Base-by-base conservation (phyloP, 2,797 vertebrate genomes). In the Melanotaenia trifasciata region DNA sequence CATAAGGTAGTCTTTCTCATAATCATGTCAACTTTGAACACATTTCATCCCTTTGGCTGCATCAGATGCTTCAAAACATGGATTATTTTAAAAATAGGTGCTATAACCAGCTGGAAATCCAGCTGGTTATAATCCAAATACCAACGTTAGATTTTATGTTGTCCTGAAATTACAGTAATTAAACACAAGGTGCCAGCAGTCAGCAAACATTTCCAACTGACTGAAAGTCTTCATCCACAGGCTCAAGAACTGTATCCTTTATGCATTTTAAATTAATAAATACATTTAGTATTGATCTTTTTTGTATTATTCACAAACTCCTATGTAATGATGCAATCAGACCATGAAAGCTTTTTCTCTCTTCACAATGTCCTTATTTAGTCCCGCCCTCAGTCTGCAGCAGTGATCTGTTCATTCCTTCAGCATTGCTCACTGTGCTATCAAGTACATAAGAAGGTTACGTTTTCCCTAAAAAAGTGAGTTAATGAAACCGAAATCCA, bases 361-460 rank as follows among this genome's bases (percentile, higher is more conserved):
- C 56, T 63, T 61, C 45, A 77, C 64, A 61, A 79, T 72, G 28
- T 79, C 74, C 80, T 84, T 78, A 74, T 87, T 87, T 81, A 80
- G 83, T 79, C 78, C 76, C 68, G 5, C 64, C 74, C 72, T 66
- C 64, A 33, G 73, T 79, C 64, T 60, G 71, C 6, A 1, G 62
- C 53, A 40, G 64, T 18, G 63, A 67, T 61, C 33, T 72, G 43
- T 62, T 90, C 74, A 78, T 86, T 84, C 78, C 72, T 80, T 9
- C 0, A 51, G 67, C 77, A 72, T 73, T 78, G 58, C 79, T 76
- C 18, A 76, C 74, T 43, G 40, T 47, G 67, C 14, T 54, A 24
- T 70, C 18, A 36, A 45, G 47, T 69, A 53, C 24, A 72, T 18
- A 67, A 59, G 62, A 20, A 35, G 3, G 24, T 1, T 45, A 13